Conservation (phyloP, 2,113 vertebrate species). For the Callipepla californica region DNA sequence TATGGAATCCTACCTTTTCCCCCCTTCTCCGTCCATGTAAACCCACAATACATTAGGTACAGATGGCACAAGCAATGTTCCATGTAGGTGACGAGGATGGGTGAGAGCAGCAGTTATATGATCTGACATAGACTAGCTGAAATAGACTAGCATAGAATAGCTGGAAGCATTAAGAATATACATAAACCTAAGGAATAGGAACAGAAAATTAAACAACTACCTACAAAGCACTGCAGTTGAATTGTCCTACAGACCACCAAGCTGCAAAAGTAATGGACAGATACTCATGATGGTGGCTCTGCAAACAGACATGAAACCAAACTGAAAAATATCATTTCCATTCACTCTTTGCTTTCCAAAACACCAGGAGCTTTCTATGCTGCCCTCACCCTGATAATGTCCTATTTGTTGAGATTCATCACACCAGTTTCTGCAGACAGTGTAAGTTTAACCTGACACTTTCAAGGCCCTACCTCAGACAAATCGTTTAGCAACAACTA, state of each 20-base stretch:
- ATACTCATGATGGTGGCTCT: not conserved
- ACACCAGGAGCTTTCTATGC: not conserved
- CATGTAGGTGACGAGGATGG: not conserved
- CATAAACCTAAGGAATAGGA: not conserved
- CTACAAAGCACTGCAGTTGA: not conserved
- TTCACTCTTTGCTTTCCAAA: not conserved
- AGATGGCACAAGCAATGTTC: fast-evolving
- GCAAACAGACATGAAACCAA: not conserved
- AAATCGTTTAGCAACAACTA: not conserved
- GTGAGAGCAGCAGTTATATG: not conserved
- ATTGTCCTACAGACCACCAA: not conserved
- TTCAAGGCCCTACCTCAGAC: not conserved
- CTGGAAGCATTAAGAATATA: not conserved
- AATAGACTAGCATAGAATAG: not conserved
- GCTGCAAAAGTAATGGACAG: not conserved
- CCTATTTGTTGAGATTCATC: not conserved
- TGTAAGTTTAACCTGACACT: not conserved
- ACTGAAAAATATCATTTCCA: constrained; percentile 1
- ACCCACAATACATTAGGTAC: fast-evolving
- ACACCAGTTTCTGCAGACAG: not conserved
- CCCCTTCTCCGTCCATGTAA: not conserved
- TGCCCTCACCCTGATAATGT: not conserved
- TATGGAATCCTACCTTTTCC: not conserved
- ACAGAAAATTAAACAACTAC: not conserved
- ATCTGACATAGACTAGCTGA: not conserved